Percentiles rank a stretch among this genome's conserved stretches.
Evolutionary conservation across 2,888 invertebrate species (phyloP).

Genomic region (Limenitis arthemis): DNA sequence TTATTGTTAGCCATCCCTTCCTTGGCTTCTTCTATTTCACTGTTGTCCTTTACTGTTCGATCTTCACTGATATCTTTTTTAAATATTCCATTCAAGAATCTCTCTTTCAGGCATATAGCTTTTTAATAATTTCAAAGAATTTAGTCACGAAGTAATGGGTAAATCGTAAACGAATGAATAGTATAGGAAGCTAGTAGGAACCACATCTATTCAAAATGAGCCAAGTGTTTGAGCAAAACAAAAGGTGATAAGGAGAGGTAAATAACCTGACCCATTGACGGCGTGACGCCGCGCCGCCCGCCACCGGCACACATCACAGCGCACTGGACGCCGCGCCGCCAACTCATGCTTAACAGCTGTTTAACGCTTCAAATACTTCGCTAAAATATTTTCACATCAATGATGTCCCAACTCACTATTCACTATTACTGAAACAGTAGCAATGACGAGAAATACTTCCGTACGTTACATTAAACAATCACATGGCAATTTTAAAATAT

Average conservation of each 20-base stretch:
- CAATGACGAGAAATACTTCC: neutral
- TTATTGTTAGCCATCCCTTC: conserved; percentile 58
- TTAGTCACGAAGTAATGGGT: neutral
- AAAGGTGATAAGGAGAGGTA: conserved; percentile 70
- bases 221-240: conserved; percentile 66
- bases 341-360: conserved; percentile 46
- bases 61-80: conserved; percentile 49
- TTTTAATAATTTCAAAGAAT: neutral
- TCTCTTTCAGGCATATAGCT: no score
- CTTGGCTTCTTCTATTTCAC: conserved; percentile 61
- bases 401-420: conserved; percentile 18
- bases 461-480: neutral
- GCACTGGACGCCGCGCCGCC: conserved; percentile 27
- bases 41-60: conserved; percentile 51
- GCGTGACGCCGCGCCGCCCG: conserved; percentile 48
- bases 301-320: conserved; percentile 28
- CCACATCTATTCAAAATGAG: conserved; percentile 37
- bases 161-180: conserved; percentile 1
- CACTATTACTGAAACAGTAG: conserved; percentile 6
- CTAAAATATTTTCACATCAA: conserved; percentile 49
- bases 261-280: conserved; percentile 69
- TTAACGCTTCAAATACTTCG: conserved; percentile 48
- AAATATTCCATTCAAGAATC: conserved; percentile 35
- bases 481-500: neutral
- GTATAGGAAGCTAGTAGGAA: conserved; percentile 22